Evolutionary conservation across 2,888 invertebrate genomes (phyloP), one percentile per base, ranked within the genome.

Genomic region (Anaspis maculata): DNA sequence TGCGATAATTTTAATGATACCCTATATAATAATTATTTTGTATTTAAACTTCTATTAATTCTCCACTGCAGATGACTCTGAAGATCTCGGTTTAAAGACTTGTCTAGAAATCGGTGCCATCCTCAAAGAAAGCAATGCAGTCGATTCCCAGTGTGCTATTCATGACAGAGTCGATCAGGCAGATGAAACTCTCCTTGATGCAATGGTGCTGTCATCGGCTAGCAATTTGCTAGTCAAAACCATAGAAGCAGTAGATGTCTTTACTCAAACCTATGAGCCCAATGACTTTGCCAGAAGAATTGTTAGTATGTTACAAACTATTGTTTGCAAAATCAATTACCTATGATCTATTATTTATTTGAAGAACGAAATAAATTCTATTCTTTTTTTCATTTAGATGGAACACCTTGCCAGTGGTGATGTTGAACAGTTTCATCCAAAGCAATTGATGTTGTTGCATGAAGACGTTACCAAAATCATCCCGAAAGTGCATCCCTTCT

Each of bases 251-350:
- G 49, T 64, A 6, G 57, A 62, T 45, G 49, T 59, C 15, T 68
- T 69, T 37, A 58, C 64, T 11, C 66, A 70, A 34, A 59, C 61
- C 0, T 75, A 74, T 39, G 70, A 73, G 39, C 59, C 61, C 9
- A 61, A 61, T 19, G 70, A 70, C 32, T 65, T 74, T 27, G 68
- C 70, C 1, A n/a, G n/a, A n/a, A n/a, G n/a, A n/a, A n/a, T n/a
- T n/a, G n/a, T n/a, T n/a, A n/a, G n/a, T n/a, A n/a, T n/a, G n/a
- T n/a, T n/a, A n/a, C n/a, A n/a, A n/a, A n/a, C n/a, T n/a, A n/a
- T n/a, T n/a, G n/a, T n/a, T n/a, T n/a, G n/a, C n/a, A n/a, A n/a
- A n/a, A n/a, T n/a, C n/a, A n/a, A n/a, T n/a, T n/a, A n/a, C n/a
- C n/a, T n/a, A n/a, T n/a, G n/a, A n/a, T n/a, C n/a, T n/a, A n/a